Percentiles rank a stretch among this genome's conserved stretches.
Conservation (phyloP, 2,113 vertebrate genomes). For the Ptyas mucosa region DNA sequence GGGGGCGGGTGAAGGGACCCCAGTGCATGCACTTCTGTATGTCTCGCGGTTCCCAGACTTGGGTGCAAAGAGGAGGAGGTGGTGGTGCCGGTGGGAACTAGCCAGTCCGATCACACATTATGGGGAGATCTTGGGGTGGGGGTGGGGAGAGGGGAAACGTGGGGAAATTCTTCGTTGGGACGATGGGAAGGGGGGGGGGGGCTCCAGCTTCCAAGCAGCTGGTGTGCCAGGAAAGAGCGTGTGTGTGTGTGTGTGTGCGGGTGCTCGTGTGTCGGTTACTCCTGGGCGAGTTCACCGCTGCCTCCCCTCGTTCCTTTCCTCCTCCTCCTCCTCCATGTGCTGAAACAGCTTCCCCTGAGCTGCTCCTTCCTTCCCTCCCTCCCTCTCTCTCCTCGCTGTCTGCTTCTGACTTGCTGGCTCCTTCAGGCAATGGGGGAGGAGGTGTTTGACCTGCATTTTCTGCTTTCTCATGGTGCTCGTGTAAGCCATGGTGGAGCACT, state of each 20-base stretch:
- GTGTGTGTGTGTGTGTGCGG: constrained; percentile 19
- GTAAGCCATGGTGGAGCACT: constrained; percentile 47
- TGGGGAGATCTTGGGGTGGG: not conserved
- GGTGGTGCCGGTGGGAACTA: not conserved
- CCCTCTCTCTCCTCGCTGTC: not conserved
- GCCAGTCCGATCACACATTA: not conserved
- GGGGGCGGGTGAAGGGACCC: not conserved
- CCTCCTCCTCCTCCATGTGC: constrained; percentile 5
- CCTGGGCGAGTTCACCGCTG: constrained; percentile 12
- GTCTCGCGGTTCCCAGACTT: not conserved
- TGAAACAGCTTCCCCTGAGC: constrained; percentile 48
- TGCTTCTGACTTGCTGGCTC: constrained; percentile 13
- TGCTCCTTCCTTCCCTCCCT: not conserved
- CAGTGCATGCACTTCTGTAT: not conserved
- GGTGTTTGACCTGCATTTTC: constrained; percentile 73
- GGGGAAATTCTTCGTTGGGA: constrained; percentile 49
- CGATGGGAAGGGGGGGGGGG: not conserved
- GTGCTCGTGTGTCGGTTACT: not conserved
- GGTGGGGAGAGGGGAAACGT: not conserved
- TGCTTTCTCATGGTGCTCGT: constrained; percentile 77
- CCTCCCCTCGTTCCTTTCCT: not conserved
- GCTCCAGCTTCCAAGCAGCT: constrained; percentile 21
- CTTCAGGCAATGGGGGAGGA: constrained; percentile 54
- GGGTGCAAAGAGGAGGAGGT: not conserved
- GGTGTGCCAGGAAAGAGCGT: not conserved